These are phyloP conservation scores for Manis pentadactyla DNA, from an alignment of 2,797 vertebrate species.

Conservation along the genomic window DNA sequence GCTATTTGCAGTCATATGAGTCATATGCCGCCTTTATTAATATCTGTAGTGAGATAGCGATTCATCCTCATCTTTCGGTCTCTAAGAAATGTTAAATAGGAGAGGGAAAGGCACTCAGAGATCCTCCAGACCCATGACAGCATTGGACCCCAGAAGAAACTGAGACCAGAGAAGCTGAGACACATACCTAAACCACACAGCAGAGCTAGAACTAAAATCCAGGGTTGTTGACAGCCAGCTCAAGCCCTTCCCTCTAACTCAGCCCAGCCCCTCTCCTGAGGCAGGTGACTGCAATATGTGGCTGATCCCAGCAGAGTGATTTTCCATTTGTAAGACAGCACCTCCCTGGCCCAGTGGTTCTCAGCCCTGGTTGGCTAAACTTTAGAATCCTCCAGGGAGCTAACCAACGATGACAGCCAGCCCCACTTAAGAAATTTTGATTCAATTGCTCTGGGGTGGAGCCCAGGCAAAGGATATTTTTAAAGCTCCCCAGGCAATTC, in stretches of 20 bases:
- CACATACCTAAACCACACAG: neutral
- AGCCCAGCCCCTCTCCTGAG: neutral
- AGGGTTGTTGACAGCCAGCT: neutral
- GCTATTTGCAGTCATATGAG: neutral
- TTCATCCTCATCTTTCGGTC: neutral
- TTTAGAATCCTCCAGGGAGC: constrained; percentile 25
- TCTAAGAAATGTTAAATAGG: neutral
- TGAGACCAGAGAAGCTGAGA: neutral
- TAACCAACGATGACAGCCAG: neutral
- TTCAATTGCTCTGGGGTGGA: constrained; percentile 28
- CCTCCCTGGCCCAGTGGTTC: neutral
- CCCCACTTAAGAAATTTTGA: constrained; percentile 16
- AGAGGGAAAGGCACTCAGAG: neutral
- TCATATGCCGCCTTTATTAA: neutral
- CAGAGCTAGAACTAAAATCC: neutral
- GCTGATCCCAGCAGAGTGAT: neutral
- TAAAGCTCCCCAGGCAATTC: constrained; percentile 41
- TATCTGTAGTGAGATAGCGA: neutral
- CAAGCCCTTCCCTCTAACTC: neutral
- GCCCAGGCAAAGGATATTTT: neutral
- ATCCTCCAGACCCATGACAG: neutral
- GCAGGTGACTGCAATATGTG: neutral
- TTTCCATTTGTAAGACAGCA: neutral
- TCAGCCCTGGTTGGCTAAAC: neutral
- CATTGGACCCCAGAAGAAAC: neutral